Evolutionary conservation across 92 coral and sea anemone species (phyloP).

Genomic region (Phenganax marumi): DNA sequence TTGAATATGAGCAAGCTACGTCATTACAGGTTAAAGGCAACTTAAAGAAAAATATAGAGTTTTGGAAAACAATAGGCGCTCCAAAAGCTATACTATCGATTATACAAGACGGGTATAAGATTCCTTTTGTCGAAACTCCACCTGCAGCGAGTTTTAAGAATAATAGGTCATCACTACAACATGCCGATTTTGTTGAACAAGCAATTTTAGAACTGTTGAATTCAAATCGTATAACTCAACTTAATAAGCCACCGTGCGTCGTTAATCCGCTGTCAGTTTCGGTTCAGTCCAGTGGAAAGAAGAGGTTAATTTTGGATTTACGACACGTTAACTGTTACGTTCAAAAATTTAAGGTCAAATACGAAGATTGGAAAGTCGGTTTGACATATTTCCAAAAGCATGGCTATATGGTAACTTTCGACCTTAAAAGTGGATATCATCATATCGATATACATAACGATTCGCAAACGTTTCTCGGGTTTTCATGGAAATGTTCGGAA

Average conservation of each 20-base stretch:
- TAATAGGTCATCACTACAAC: neutral
- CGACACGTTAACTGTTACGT: conserved; percentile 48
- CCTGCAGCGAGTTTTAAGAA: neutral
- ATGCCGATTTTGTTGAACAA: neutral
- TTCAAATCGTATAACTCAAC: conserved; percentile 16
- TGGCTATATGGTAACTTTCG: conserved; percentile 45
- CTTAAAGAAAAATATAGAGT: neutral
- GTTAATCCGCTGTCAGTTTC: conserved; percentile 53
- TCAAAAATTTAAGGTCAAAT: no score
- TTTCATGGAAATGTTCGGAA: conserved; percentile 34
- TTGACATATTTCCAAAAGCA: conserved; percentile 40
- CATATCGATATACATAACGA: conserved; percentile 52
- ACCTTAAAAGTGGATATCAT: conserved; percentile 56
- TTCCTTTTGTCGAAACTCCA: neutral
- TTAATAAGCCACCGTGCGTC: conserved; percentile 18
- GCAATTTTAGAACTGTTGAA: neutral
- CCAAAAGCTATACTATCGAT: neutral
- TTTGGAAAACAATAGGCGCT: neutral
- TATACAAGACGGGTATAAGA: neutral
- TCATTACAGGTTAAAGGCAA: neutral
- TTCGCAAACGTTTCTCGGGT: conserved; percentile 39
- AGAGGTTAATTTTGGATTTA: conserved; percentile 46
- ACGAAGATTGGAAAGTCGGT: conserved; percentile 46
- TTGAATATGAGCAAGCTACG: neutral
- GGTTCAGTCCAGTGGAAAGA: conserved; percentile 42